Evolutionary conservation across 2,113 vertebrate species (phyloP).

Genomic region (Glaucidium brasilianum): DNA sequence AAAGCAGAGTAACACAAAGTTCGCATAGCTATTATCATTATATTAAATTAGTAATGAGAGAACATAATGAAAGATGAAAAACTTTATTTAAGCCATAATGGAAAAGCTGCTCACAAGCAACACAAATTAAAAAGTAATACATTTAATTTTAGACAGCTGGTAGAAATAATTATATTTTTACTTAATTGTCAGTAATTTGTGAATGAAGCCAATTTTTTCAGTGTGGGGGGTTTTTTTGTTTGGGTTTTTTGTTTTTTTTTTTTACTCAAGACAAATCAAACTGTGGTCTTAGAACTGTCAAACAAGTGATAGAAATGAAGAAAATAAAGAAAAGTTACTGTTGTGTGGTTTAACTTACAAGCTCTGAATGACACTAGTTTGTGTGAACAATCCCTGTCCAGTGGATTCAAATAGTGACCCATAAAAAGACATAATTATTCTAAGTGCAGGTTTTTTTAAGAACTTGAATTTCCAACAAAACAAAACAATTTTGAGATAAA

Average conservation of each 20-base stretch:
- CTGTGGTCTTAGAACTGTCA: conserved; percentile 3
- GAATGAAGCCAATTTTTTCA: conserved; percentile 43
- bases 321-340: not conserved
- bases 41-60: conserved; percentile 76
- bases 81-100: conserved; percentile 76
- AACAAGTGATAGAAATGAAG: not conserved
- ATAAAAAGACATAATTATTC: not conserved
- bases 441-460: not conserved
- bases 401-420: not conserved
- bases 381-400: not conserved
- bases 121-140: conserved; percentile 71
- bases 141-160: conserved; percentile 74
- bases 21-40: conserved; percentile 69
- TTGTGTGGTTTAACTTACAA: not conserved
- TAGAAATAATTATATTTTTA: conserved; percentile 70
- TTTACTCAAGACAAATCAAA: not conserved
- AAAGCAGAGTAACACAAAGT: conserved; percentile 69
- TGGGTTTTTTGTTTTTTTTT: not conserved
- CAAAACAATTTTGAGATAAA: not conserved
- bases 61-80: conserved; percentile 73
- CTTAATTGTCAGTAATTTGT: conserved; percentile 66
- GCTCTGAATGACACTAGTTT: not conserved
- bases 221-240: no score
- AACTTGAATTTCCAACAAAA: not conserved
- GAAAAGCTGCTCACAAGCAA: conserved; percentile 67